Conservation (phyloP, 1,140 invertebrate species). For the Drosophila busckii region DNA sequence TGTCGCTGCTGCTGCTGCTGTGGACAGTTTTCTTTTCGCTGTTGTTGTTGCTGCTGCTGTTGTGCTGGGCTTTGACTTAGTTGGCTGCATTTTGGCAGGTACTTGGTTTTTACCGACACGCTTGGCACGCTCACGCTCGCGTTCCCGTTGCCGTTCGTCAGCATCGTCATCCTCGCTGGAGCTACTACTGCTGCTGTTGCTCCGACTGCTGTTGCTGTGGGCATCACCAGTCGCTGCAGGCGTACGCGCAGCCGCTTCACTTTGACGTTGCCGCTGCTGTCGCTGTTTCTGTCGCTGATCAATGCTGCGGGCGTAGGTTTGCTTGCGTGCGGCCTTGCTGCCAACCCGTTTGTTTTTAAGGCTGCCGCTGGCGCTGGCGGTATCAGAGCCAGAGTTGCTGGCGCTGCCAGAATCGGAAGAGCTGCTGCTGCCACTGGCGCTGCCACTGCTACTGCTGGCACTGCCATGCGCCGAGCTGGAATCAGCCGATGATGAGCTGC, state of each 20-base stretch:
- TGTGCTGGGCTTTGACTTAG: slow-evolving; percentile 64
- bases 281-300: slow-evolving; percentile 76
- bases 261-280: slow-evolving; percentile 76
- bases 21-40: slow-evolving; percentile 36
- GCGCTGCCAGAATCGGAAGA: slow-evolving; percentile 29
- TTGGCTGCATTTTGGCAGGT: slow-evolving; percentile 61
- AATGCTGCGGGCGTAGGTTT: slow-evolving; percentile 57
- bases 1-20: slow-evolving; percentile 68
- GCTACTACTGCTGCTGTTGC: slow-evolving; percentile 78
- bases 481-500: slow-evolving; percentile 70
- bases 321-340: slow-evolving; percentile 37
- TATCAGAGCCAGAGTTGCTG: slow-evolving; percentile 44
- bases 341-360: not conserved
- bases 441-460: slow-evolving; percentile 9
- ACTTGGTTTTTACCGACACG: slow-evolving; percentile 48
- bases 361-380: slow-evolving; percentile 49
- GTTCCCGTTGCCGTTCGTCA: not conserved
- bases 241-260: slow-evolving; percentile 51
- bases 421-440: slow-evolving; percentile 11
- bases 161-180: slow-evolving; percentile 53
- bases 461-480: slow-evolving; percentile 56
- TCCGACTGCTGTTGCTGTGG: slow-evolving; percentile 78
- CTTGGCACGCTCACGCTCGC: slow-evolving; percentile 6
- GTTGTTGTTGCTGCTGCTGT: slow-evolving; percentile 8
- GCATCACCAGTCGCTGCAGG: slow-evolving; percentile 46